phyloP scores from a whole-genome alignment of 2,797 vertebrate species.

The Carduelis carduelis region DNA sequence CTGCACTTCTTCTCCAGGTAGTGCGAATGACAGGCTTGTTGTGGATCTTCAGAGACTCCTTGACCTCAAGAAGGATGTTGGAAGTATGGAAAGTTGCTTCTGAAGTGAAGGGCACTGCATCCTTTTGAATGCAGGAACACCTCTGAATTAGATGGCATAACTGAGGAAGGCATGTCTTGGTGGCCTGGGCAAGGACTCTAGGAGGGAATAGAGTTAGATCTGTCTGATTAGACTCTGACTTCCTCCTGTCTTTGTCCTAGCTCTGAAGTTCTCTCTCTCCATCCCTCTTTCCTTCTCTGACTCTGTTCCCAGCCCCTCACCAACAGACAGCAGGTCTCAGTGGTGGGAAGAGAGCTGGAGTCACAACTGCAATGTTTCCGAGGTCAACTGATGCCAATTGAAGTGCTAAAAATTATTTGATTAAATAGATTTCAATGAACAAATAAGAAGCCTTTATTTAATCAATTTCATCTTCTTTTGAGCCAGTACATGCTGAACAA shows the following conservation, averaged over 20 bases:
- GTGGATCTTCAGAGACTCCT: not conserved
- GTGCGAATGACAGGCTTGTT: not conserved
- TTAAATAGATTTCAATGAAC: not conserved
- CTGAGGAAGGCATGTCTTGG: not conserved
- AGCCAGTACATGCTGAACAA: not conserved
- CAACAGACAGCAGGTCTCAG: not conserved
- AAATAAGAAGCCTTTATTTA: not conserved
- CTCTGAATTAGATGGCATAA: not conserved
- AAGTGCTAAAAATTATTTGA: not conserved
- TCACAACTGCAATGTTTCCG: not conserved
- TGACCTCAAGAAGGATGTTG: not conserved
- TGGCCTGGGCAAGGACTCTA: not conserved
- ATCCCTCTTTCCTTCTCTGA: not conserved
- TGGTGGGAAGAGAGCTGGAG: not conserved
- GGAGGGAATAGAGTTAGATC: not conserved
- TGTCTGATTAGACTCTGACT: not conserved
- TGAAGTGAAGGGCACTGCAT: not conserved
- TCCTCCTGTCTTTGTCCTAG: not conserved
- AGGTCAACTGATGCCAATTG: not conserved
- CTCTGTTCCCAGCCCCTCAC: not conserved
- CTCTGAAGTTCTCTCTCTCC: not conserved
- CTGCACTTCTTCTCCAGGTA: not conserved
- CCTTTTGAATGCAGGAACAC: not conserved
- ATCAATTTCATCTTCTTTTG: not conserved
- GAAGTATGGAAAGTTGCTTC: not conserved